Base-by-base conservation (phyloP, 2,888 invertebrate species). In the Orchestes rusci region DNA sequence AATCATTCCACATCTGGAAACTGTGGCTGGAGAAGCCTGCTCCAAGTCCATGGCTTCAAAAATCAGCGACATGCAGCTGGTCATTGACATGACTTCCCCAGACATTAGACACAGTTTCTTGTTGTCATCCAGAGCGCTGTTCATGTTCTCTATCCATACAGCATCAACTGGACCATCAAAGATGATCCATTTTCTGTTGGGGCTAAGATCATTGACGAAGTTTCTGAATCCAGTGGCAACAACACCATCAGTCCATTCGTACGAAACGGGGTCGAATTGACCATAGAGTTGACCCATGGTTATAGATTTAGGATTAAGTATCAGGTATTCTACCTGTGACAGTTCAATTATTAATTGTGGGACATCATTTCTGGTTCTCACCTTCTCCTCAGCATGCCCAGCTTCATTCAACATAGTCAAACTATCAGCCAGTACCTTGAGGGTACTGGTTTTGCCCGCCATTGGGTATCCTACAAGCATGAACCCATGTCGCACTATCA, bases 221-320 rank as follows among this genome's bases (percentile, higher is more conserved):
- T 77, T 73, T 59, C 93, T 70, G 69, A 85, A 90, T 67, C 84
- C 81, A 2, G 79, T 81, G 0, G 90, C 84, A 23, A 87, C 82
- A 19, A 94, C 81, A 4, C 91, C 91, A 65, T 91, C 91, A 1
- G 80, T 82, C 90, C 91, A 91, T 70, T 94, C 93, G 56, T 90
- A 89, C 0, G 93, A 90, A 34, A 68, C 57, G 0, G 87, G 85
- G 72, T 95, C 92, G 65, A 93, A 92, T 52, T 85, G 84, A 1
- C 94, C 94, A 62, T 91, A 95, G 13, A 95, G 69, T 63, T 93
- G 92, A 8, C 88, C 90, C 82, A 92, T 85, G 2, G 91, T 91
- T 37, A 95, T 83, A 1, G 93, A 79, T 70, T 94, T 95, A 1
- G 95, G 95, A 71, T 94, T 95, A 37, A 95, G 77, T 7, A 87